Evolutionary conservation across 2,797 vertebrate genomes (phyloP), one percentile per base, ranked within the genome.

Genomic region (Peromyscus nudipes): DNA sequence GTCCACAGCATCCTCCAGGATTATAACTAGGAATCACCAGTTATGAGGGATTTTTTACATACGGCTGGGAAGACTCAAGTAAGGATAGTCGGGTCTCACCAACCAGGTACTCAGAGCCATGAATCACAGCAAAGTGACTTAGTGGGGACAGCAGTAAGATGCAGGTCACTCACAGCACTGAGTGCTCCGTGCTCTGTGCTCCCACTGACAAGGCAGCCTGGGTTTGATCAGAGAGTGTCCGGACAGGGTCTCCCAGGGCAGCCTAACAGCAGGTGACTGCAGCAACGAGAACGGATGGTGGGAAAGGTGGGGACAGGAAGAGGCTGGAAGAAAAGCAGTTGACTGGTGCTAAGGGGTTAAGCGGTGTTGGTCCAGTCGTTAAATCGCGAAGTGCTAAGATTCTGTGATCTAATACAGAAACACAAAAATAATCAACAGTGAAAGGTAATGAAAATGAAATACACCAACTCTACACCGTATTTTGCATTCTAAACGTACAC

Each of bases 281-380:
- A 62, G 80, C 80, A 77, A 82, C 82, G 80, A 90, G 79, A 17
- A 91, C 13, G 9, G 65, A 67, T 13, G 73, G 75, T 25, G 40
- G 43, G 60, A 43, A 93, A 49, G 64, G n/a, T 1, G 2, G 31
- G 71, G 40, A 37, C 9, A 52, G 77, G 84, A 80, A 67, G 49
- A 49, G 52, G 81, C 52, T 49, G 65, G 31, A 92, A 60, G 57
- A 81, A 85, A 88, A 88, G 90, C 92, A 90, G 46, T 65, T 34
- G 92, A 82, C 91, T 83, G 62, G 90, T 86, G 90, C 57, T 94
- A 86, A 96, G 94, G 88, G 96, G 91, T 95, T 95, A 95, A 87
- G 80, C 75, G 96, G 67, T 89, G 91, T 83, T 96, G 96, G 97
- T 93, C 91, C 84, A 93, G 62, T 69, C 95, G 91, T 94, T 90